Percentiles rank a stretch among this genome's conserved stretches.
Evolutionary conservation across 2,113 vertebrate species (phyloP).

Genomic region (Polypterus senegalus): DNA sequence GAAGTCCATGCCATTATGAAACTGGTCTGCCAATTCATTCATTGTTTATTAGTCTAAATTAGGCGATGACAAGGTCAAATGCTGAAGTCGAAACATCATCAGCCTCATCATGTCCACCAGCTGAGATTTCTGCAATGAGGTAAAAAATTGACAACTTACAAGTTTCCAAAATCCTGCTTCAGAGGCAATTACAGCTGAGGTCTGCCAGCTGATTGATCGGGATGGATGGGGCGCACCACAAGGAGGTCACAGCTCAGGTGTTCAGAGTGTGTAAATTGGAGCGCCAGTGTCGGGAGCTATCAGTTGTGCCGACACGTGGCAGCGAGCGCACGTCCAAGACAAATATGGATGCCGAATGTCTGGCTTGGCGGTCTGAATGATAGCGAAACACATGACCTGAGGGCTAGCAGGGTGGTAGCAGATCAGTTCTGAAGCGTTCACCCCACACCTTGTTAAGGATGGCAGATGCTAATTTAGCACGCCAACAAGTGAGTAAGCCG

Average conservation of each 20-base stretch:
- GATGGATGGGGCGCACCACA: conserved; percentile 48
- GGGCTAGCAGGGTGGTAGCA: too few relatives aligned
- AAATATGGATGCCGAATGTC: conserved; percentile 21
- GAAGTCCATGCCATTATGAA: too few relatives aligned
- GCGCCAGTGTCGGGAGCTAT: conserved; percentile 35
- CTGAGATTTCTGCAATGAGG: conserved; percentile 46
- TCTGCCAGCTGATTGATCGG: conserved; percentile 44
- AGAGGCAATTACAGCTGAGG: conserved; percentile 56
- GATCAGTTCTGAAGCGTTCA: too few relatives aligned
- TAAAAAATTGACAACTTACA: conserved; percentile 50
- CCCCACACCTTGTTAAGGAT: too few relatives aligned
- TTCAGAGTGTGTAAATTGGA: conserved; percentile 42
- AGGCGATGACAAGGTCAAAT: conserved; percentile 42
- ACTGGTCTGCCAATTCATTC: too few relatives aligned
- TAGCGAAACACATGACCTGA: conserved; percentile 12
- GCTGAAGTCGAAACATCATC: conserved; percentile 35
- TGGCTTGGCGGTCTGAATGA: conserved; percentile 39
- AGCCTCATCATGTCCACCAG: conserved; percentile 32
- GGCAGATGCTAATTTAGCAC: too few relatives aligned
- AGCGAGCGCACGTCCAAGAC: conserved; percentile 34
- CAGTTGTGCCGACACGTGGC: conserved; percentile 32
- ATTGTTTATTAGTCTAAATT: conserved; percentile 14
- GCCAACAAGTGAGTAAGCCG: too few relatives aligned
- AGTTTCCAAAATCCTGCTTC: conserved; percentile 56
- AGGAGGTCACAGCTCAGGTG: conserved; percentile 42